phyloP scores from a whole-genome alignment of 2,113 vertebrate genomes.

The Nyctereutes procyonoides region DNA sequence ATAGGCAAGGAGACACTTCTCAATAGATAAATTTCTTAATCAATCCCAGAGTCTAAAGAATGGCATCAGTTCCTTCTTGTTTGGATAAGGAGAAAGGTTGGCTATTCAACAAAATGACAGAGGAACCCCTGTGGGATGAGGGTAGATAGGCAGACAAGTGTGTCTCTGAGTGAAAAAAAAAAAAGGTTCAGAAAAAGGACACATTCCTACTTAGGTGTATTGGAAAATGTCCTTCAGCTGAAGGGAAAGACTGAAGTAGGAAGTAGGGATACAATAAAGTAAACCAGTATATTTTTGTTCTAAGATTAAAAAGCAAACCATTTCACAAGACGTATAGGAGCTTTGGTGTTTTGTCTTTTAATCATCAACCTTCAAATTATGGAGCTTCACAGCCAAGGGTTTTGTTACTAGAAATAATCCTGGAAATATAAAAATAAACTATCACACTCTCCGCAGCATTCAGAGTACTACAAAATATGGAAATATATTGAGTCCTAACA shows the following conservation, averaged over 20 bases:
- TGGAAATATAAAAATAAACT: not conserved
- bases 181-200: not conserved
- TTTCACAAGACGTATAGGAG: not conserved
- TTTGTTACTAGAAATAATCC: conserved; percentile 10
- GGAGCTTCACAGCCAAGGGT: not conserved
- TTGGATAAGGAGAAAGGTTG: not conserved
- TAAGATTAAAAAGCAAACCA: not conserved
- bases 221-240: not conserved
- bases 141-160: not conserved
- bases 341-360: conserved; percentile 14
- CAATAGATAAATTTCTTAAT: not conserved
- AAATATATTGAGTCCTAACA: not conserved
- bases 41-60: not conserved
- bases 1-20: not conserved
- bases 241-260: not conserved
- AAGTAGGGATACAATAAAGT: not conserved
- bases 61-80: not conserved
- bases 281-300: not conserved
- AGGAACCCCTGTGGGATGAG: not conserved
- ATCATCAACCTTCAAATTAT: conserved; percentile 23
- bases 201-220: not conserved
- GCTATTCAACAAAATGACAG: not conserved
- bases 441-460: not conserved
- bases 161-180: not conserved
- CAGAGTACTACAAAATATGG: not conserved